Percentiles rank a stretch among this genome's conserved stretches.
phyloP scores from a whole-genome alignment of 2,113 vertebrate genomes.

The Microtus montanus region DNA sequence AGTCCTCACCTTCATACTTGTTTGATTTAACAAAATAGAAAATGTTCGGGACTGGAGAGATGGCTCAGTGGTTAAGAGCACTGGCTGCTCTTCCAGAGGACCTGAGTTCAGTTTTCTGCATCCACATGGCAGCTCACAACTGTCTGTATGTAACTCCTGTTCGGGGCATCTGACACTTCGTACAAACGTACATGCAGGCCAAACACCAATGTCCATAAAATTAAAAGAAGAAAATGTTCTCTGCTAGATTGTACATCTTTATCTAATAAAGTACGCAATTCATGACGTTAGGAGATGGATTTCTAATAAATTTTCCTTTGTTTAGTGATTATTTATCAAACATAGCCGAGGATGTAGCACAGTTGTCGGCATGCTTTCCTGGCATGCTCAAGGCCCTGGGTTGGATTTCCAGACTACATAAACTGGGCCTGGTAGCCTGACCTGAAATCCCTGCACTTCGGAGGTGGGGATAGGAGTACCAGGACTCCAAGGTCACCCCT shows the following conservation, averaged over 20 bases:
- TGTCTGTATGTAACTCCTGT: too few species aligned
- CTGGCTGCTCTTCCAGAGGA: too few species aligned
- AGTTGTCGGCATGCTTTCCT: neutral
- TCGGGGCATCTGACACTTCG: too few species aligned
- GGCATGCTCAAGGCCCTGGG: neutral
- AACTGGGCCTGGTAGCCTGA: neutral
- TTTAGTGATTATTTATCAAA: slow-evolving; percentile 3
- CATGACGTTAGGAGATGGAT: neutral
- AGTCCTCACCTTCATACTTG: neutral
- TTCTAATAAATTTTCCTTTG: neutral
- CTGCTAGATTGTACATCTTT: neutral
- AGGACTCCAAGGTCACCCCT: neutral
- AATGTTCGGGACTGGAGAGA: neutral
- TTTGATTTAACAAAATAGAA: neutral
- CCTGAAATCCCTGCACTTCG: neutral
- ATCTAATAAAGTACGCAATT: neutral
- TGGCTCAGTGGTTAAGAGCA: too few species aligned
- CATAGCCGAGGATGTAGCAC: neutral
- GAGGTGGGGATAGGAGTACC: neutral
- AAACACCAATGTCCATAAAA: too few species aligned
- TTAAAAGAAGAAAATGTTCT: neutral
- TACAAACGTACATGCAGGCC: too few species aligned
- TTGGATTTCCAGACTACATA: neutral
- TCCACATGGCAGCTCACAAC: too few species aligned
- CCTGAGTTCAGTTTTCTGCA: too few species aligned